Evolutionary conservation across 2,797 vertebrate genomes (phyloP).

Genomic region (Catamblyrhynchus diadema): DNA sequence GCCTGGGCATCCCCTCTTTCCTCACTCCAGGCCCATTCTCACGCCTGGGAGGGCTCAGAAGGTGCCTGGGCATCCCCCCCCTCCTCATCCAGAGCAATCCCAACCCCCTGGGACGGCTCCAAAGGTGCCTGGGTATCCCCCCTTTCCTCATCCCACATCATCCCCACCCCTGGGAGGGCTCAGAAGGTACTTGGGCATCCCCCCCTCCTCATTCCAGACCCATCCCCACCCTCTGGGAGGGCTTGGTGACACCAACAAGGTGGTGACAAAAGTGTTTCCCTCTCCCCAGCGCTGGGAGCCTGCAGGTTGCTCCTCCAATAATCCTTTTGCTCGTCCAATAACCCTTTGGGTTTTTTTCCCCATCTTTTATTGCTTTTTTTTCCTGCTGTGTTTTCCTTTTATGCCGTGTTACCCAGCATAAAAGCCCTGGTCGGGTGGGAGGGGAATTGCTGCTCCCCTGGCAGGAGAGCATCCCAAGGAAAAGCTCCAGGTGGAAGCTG

Average conservation of each 20-base stretch:
- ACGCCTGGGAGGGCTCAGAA: background rate
- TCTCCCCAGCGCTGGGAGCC: fast-evolving
- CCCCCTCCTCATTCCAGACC: fast-evolving
- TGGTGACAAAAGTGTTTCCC: fast-evolving
- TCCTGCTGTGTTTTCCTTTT: background rate
- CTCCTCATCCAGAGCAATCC: fast-evolving
- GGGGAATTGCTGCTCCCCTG: background rate
- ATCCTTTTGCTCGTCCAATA: background rate
- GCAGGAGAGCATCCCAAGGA: background rate
- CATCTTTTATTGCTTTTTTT: background rate
- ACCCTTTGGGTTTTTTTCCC: background rate
- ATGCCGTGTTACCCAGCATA: background rate
- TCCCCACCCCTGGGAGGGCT: too few species aligned
- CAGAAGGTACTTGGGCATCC: conserved; percentile 80
- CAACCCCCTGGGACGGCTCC: too few species aligned
- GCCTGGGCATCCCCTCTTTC: too few species aligned
- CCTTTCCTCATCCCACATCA: too few species aligned
- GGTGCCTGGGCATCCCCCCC: too few species aligned
- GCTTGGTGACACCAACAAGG: background rate
- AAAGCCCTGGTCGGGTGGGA: background rate
- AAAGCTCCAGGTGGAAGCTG: background rate
- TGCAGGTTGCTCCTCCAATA: background rate
- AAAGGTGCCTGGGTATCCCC: too few species aligned
- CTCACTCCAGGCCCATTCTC: too few species aligned
- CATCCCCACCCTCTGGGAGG: too few species aligned